Evolutionary conservation across 2,113 vertebrate genomes (phyloP).

Genomic region (Barbus barbus): DNA sequence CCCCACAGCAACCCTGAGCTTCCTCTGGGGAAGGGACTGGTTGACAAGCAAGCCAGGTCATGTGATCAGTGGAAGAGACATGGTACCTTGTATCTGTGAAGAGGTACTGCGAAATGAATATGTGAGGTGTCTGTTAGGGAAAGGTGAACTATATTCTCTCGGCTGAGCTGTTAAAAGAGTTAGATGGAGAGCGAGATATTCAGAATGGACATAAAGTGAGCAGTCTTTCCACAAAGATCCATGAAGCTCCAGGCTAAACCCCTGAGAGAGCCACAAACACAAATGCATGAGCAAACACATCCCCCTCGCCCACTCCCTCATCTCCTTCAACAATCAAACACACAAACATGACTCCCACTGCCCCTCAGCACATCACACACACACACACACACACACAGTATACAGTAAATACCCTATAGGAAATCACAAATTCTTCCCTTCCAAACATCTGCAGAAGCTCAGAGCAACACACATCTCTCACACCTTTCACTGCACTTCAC

Average conservation of each 20-base stretch:
- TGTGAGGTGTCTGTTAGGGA: slow-evolving; percentile 21
- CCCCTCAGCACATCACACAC: slow-evolving; percentile 31
- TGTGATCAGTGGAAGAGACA: slow-evolving; percentile 8
- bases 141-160: slow-evolving; percentile 3
- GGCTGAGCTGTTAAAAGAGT: neutral
- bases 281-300: slow-evolving; percentile 38
- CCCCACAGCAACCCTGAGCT: slow-evolving; percentile 38
- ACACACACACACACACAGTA: slow-evolving; percentile 13
- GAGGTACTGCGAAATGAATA: slow-evolving; percentile 41
- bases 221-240: neutral
- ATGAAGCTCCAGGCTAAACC: neutral
- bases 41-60: slow-evolving; percentile 3
- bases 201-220: slow-evolving; percentile 3
- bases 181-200: neutral
- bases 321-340: slow-evolving; percentile 14
- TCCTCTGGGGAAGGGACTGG: slow-evolving; percentile 14
- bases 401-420: slow-evolving; percentile 10
- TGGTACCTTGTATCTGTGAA: slow-evolving; percentile 24
- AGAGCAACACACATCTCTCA: slow-evolving; percentile 22
- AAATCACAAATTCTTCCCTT: slow-evolving; percentile 29
- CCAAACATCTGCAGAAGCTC: slow-evolving; percentile 27
- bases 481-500: slow-evolving; percentile 31
- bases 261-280: slow-evolving; percentile 20
- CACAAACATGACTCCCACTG: slow-evolving; percentile 11
- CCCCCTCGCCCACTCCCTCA: slow-evolving; percentile 17